phyloP scores from a whole-genome alignment of 2,113 vertebrate genomes.

The Potamarius usumacintae region DNA sequence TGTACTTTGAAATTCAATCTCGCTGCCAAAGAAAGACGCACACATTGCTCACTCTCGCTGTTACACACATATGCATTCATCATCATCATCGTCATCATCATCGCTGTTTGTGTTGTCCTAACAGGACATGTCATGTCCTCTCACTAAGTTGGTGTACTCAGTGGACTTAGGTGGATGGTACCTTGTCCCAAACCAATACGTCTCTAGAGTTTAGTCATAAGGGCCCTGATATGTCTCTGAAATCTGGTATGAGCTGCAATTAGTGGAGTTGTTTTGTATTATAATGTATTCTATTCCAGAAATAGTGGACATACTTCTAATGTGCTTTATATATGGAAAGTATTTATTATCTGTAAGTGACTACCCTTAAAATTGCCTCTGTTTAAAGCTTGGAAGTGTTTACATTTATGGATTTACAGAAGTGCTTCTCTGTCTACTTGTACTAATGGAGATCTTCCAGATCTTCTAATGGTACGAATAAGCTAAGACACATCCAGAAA shows the following conservation, averaged over 20 bases:
- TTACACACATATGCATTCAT: slow-evolving; percentile 46
- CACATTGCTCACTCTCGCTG: slow-evolving; percentile 51
- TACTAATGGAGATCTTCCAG: background rate
- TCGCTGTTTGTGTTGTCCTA: background rate
- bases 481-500: background rate
- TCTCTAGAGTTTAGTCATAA: background rate
- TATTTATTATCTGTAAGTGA: slow-evolving; percentile 5
- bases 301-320: background rate
- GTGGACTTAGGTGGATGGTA: background rate
- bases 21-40: slow-evolving; percentile 61
- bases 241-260: background rate
- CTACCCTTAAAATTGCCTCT: background rate
- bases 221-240: background rate
- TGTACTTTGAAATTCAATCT: slow-evolving; percentile 66
- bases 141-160: background rate
- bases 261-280: background rate
- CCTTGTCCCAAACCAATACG: background rate
- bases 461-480: background rate
- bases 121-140: background rate
- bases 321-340: slow-evolving; percentile 2
- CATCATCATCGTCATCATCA: background rate
- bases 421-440: slow-evolving; percentile 11
- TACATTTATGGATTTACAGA: slow-evolving; percentile 17
- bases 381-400: slow-evolving; percentile 6
- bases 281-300: background rate